These are phyloP conservation scores for Amblyteles armatorius DNA, from an alignment of 2,888 invertebrate species.

Conservation along the genomic window DNA sequence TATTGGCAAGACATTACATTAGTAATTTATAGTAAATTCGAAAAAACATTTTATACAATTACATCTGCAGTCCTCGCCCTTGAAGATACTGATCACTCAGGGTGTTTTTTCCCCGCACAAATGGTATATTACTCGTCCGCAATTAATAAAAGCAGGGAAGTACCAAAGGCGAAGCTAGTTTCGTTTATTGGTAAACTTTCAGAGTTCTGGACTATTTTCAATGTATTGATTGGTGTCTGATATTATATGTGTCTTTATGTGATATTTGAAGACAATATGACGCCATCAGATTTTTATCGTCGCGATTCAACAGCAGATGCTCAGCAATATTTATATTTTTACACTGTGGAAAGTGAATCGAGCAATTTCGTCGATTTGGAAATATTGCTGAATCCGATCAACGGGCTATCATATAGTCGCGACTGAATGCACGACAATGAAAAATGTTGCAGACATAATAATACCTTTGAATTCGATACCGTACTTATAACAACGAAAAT, in stretches of 20 bases:
- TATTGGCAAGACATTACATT: conserved; percentile 58
- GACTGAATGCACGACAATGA: not conserved
- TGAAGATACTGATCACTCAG: conserved; percentile 24
- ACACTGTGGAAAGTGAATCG: not conserved
- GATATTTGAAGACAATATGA: not conserved
- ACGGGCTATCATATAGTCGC: not conserved
- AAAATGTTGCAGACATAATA: conserved; percentile 7
- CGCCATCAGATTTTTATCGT: not conserved
- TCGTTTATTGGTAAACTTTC: conserved; percentile 60
- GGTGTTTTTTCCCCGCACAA: conserved; percentile 18
- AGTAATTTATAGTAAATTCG: conserved; percentile 10
- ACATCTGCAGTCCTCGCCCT: conserved; percentile 28
- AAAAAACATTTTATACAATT: conserved; percentile 5
- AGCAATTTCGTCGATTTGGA: not conserved
- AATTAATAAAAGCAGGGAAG: conserved; percentile 17
- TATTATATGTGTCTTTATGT: not conserved
- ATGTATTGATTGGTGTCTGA: conserved; percentile 21
- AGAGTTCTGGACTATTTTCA: conserved; percentile 54
- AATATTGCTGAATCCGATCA: conserved; percentile 11
- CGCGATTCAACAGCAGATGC: conserved; percentile 4
- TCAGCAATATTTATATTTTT: not conserved
- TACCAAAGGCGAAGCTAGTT: conserved; percentile 42
- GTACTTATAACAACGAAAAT: conserved; percentile 34
- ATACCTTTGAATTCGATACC: conserved; percentile 1
- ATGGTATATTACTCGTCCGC: conserved; percentile 53